Percentiles rank a stretch among this genome's conserved stretches.
Conservation (phyloP, 2,797 vertebrate genomes). For the Sebastiscus tertius region DNA sequence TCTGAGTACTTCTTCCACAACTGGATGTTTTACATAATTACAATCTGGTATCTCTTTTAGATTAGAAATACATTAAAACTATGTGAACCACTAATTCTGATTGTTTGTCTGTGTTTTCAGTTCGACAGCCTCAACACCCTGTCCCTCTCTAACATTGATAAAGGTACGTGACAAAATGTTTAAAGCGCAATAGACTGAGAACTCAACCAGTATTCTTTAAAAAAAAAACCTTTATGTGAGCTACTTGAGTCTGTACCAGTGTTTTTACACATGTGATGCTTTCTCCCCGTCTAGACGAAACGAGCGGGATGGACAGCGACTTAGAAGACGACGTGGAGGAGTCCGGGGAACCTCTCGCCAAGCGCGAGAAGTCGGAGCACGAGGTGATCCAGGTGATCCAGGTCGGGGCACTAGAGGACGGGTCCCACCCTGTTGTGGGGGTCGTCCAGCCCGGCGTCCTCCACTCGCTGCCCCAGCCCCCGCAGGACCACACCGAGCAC, state of each 20-base stretch:
- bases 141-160: slow-evolving; percentile 90
- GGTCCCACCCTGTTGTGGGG: slow-evolving; percentile 84
- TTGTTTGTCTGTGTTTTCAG: slow-evolving; percentile 78
- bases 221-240: background rate
- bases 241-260: background rate
- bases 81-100: background rate
- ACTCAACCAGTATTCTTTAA: background rate
- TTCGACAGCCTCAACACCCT: slow-evolving; percentile 92
- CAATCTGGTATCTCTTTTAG: background rate
- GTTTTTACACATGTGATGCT: background rate
- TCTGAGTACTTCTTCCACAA: too few relatives aligned
- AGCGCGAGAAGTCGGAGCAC: slow-evolving; percentile 89
- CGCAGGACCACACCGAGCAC: slow-evolving; percentile 87
- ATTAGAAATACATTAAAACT: background rate
- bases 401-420: slow-evolving; percentile 85
- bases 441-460: slow-evolving; percentile 91
- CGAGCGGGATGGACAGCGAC: slow-evolving; percentile 87
- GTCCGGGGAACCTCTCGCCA: slow-evolving; percentile 89
- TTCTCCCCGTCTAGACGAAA: slow-evolving; percentile 83
- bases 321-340: slow-evolving; percentile 80
- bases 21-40: background rate
- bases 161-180: slow-evolving; percentile 84
- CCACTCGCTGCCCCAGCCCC: slow-evolving; percentile 87
- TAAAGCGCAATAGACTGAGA: background rate
- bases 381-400: slow-evolving; percentile 92